A percentile compares a stretch with the other conserved stretches of the same genome.
Conservation (phyloP, 2,113 vertebrate species). For the Kryptolebias marmoratus region DNA sequence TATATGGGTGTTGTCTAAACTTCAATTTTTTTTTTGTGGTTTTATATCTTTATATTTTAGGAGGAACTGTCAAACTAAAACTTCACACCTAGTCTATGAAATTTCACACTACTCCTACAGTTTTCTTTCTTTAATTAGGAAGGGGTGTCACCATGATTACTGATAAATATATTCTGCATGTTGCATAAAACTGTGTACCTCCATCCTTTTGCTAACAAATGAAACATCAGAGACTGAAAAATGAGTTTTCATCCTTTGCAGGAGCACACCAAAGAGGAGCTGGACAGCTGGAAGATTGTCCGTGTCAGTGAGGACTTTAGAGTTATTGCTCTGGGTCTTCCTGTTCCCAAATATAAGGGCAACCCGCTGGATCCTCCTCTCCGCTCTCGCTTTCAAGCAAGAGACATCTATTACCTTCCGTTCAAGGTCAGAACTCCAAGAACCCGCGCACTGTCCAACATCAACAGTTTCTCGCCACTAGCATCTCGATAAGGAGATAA, state of each 20-base stretch:
- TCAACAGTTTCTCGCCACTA: background rate
- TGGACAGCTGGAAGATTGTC: slow-evolving; percentile 94
- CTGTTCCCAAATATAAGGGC: slow-evolving; percentile 93
- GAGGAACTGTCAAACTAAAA: background rate
- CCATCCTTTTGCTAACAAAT: background rate
- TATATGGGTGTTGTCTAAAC: background rate
- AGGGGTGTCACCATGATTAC: background rate
- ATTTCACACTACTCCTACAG: slow-evolving; percentile 32
- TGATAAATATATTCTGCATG: background rate
- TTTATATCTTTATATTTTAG: slow-evolving; percentile 1
- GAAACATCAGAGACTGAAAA: background rate
- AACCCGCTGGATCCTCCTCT: slow-evolving; percentile 96
- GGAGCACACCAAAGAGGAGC: slow-evolving; percentile 91
- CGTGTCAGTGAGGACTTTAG: slow-evolving; percentile 97
- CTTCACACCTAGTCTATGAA: slow-evolving; percentile 23
- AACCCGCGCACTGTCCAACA: background rate
- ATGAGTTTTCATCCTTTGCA: slow-evolving; percentile 50
- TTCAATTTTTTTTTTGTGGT: background rate
- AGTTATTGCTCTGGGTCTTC: slow-evolving; percentile 95
- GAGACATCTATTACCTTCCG: slow-evolving; percentile 93
- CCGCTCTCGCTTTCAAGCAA: slow-evolving; percentile 96
- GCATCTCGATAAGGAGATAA: background rate
- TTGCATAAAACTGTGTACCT: background rate
- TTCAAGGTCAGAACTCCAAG: slow-evolving; percentile 85
- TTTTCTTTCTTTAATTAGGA: background rate